Percentiles rank a stretch among this genome's conserved stretches.
Evolutionary conservation across 2,113 vertebrate species (phyloP).

Genomic region (Plestiodon gilberti): DNA sequence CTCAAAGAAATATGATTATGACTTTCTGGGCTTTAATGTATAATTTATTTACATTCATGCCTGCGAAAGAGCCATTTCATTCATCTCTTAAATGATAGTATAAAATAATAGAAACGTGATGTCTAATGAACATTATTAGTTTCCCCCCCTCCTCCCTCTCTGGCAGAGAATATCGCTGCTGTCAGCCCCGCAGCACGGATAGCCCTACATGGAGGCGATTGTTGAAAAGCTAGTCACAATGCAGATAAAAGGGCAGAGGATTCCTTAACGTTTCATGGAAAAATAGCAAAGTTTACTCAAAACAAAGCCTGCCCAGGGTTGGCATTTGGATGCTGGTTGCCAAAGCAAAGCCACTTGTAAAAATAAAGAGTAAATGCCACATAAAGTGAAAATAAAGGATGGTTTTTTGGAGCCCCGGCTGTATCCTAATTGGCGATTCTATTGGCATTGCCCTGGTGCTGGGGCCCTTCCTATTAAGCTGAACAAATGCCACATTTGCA

Average conservation of each 20-base stretch:
- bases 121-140: slow-evolving; percentile 74
- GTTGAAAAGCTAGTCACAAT: slow-evolving; percentile 58
- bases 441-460: slow-evolving; percentile 71
- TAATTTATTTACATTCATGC: slow-evolving; percentile 84
- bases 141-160: slow-evolving; percentile 47
- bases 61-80: slow-evolving; percentile 74
- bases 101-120: slow-evolving; percentile 79
- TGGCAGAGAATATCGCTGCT: slow-evolving; percentile 67
- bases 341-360: slow-evolving; percentile 57
- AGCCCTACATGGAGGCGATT: slow-evolving; percentile 56
- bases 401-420: slow-evolving; percentile 68
- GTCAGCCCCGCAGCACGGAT: slow-evolving; percentile 60
- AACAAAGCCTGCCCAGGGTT: slow-evolving; percentile 66
- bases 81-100: slow-evolving; percentile 76
- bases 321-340: slow-evolving; percentile 62
- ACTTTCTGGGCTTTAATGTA: slow-evolving; percentile 77
- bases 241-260: slow-evolving; percentile 46
- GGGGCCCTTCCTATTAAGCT: slow-evolving; percentile 73
- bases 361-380: slow-evolving; percentile 59
- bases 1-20: slow-evolving; percentile 81
- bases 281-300: slow-evolving; percentile 68
- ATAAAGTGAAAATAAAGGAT: slow-evolving; percentile 75
- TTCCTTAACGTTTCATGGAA: slow-evolving; percentile 68
- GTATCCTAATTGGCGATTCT: slow-evolving; percentile 78
- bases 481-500: slow-evolving; percentile 86